Conservation (phyloP, 2,888 invertebrate genomes). For the Oscheius onirici region DNA sequence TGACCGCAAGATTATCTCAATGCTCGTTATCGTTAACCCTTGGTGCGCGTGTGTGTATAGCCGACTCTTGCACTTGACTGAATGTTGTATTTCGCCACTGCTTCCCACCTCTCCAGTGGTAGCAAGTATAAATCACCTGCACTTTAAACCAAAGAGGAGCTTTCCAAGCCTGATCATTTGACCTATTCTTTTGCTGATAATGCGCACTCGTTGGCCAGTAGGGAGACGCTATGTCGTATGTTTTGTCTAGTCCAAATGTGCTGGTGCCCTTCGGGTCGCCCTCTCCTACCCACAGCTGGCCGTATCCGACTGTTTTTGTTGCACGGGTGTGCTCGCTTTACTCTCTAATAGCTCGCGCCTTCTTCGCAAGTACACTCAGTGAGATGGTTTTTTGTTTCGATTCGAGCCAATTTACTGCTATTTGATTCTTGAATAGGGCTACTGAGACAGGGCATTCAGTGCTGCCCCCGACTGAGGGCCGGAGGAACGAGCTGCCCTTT, state of each 20-base stretch:
- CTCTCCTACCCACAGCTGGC: background rate
- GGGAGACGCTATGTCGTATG: background rate
- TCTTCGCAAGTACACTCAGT: too few species aligned
- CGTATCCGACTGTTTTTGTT: background rate
- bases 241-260: background rate
- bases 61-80: too few species aligned
- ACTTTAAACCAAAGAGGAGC: too few species aligned
- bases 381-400: background rate
- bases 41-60: too few species aligned
- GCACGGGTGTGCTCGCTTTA: background rate
- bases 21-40: too few species aligned
- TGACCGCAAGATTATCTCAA: too few species aligned
- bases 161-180: too few species aligned
- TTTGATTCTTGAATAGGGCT: background rate
- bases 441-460: background rate
- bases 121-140: too few species aligned
- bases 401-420: background rate
- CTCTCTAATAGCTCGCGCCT: background rate
- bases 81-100: too few species aligned
- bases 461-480: constrained; percentile 8
- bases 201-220: too few species aligned
- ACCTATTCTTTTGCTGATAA: too few species aligned
- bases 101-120: too few species aligned
- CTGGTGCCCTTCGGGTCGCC: background rate
- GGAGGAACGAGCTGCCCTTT: background rate